phyloP scores from a whole-genome alignment of 1,140 invertebrate genomes.

The Drosophila persimilis region DNA sequence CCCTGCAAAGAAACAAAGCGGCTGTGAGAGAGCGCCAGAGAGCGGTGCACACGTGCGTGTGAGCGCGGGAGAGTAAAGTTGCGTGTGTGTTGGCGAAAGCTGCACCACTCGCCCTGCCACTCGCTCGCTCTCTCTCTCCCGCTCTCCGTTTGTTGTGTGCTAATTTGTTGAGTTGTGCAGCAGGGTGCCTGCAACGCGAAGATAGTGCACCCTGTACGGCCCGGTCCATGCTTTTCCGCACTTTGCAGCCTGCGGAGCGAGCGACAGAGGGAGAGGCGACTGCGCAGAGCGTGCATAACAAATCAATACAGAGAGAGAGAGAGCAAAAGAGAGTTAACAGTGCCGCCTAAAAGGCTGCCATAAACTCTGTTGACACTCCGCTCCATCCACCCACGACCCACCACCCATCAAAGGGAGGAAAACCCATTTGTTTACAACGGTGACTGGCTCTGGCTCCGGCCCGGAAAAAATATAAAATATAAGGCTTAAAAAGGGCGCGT shows the following conservation, averaged over 20 bases:
- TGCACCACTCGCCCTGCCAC: constrained; percentile 19
- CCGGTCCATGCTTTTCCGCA: constrained; percentile 29
- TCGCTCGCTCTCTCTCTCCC: not conserved
- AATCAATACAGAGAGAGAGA: constrained; percentile 57
- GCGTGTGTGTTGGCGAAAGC: constrained; percentile 42
- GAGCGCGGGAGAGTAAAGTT: constrained; percentile 13
- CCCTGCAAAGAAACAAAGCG: constrained; percentile 74
- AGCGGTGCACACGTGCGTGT: constrained; percentile 13
- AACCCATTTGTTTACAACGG: constrained; percentile 60
- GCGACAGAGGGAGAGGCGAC: constrained; percentile 19
- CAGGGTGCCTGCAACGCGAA: constrained; percentile 14
- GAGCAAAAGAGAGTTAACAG: constrained; percentile 46
- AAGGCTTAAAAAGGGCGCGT: constrained; percentile 66
- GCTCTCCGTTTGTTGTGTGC: constrained; percentile 22
- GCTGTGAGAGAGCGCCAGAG: constrained; percentile 30
- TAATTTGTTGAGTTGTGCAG: constrained; percentile 25
- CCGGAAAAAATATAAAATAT: constrained; percentile 9
- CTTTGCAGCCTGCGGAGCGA: constrained; percentile 32
- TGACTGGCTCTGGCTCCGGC: constrained; percentile 4
- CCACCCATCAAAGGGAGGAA: constrained; percentile 10
- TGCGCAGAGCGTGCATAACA: constrained; percentile 62
- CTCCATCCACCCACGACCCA: too few species aligned
- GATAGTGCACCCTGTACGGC: constrained; percentile 46
- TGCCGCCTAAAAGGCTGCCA: constrained; percentile 59
- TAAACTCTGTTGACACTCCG: constrained; percentile 46